Conservation (phyloP, 2,888 invertebrate species). For the Epistrophella euchroma region DNA sequence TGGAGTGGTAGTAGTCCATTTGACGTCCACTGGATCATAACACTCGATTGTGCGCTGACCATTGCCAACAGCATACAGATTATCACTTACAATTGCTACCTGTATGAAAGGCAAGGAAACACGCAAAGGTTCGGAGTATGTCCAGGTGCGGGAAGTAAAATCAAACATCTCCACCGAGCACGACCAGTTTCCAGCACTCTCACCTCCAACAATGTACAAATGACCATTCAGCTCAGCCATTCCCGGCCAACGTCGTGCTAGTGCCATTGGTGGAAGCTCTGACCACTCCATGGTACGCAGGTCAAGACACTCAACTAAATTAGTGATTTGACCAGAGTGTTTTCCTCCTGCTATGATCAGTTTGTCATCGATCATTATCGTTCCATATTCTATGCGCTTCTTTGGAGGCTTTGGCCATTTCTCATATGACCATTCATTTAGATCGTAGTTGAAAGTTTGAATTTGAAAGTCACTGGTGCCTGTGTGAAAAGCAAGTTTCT, state of each 20-base stretch:
- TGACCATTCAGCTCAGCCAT: neutral
- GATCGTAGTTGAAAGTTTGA: constrained; percentile 4
- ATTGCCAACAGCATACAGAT: constrained; percentile 8
- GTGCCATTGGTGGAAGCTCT: neutral
- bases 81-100: neutral
- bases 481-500: neutral
- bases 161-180: neutral
- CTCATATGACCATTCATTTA: constrained; percentile 15
- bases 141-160: constrained; percentile 1
- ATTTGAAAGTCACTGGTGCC: constrained; percentile 19
- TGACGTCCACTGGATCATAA: neutral
- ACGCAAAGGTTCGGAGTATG: constrained; percentile 5
- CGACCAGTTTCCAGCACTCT: constrained; percentile 1
- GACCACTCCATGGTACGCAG: constrained; percentile 4
- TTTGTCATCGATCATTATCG: neutral
- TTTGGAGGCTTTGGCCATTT: constrained; percentile 6
- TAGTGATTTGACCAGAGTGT: neutral
- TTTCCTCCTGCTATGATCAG: constrained; percentile 14
- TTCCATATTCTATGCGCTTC: constrained; percentile 10
- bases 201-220: constrained; percentile 26
- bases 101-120: neutral
- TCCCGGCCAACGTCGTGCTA: neutral
- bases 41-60: constrained; percentile 2
- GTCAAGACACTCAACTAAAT: constrained; percentile 5
- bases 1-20: constrained; percentile 15